phyloP scores from a whole-genome alignment of 2,888 invertebrate genomes.

The Dorcus hopei region DNA sequence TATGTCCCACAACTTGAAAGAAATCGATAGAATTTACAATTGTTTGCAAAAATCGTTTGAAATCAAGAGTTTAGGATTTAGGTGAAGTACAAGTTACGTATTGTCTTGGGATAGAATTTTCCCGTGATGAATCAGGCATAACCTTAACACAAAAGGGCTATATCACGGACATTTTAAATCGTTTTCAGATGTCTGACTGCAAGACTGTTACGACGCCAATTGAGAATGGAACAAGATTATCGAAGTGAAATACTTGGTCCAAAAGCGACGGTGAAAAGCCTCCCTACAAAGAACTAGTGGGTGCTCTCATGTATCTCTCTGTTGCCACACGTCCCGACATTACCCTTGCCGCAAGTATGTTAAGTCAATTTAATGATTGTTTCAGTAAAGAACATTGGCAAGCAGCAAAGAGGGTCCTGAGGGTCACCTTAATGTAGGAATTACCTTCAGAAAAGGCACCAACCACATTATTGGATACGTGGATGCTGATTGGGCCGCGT shows the following conservation, averaged over 20 bases:
- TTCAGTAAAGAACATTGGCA: not conserved
- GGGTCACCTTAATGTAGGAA: not conserved
- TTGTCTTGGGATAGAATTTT: no score
- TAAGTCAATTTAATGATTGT: not conserved
- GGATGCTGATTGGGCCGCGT: not conserved
- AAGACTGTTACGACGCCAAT: not conserved
- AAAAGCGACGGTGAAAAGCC: not conserved
- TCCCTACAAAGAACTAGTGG: not conserved
- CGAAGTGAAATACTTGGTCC: not conserved
- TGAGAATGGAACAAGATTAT: no score
- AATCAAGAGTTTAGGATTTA: no score
- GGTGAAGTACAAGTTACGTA: no score
- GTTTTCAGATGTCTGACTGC: not conserved
- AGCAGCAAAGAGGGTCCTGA: not conserved
- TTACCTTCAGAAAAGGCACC: not conserved
- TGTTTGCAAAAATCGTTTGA: no score
- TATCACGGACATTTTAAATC: not conserved
- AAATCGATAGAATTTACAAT: no score
- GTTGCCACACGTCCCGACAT: not conserved
- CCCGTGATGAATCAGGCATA: no score
- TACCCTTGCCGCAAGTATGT: not conserved
- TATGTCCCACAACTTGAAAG: no score
- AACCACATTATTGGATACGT: not conserved
- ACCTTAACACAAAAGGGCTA: not conserved
- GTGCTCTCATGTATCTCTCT: not conserved